Percentiles rank a stretch among this genome's conserved stretches.
These are phyloP conservation scores for Achatina immaculata DNA, from an alignment of 1,140 invertebrate genomes.

Conservation along the genomic window DNA sequence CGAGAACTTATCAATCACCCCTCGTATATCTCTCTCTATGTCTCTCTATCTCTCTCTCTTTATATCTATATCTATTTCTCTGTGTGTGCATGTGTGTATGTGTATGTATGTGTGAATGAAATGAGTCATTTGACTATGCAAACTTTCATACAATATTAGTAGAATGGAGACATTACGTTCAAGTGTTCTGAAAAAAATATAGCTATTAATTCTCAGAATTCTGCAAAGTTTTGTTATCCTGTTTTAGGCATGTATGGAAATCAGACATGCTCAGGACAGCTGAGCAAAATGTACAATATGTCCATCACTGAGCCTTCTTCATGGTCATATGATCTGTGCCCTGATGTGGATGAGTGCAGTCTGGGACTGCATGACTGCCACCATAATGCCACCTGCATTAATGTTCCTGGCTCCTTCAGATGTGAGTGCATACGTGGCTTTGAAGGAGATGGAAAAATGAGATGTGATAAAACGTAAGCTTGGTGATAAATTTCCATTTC, in stretches of 20 bases:
- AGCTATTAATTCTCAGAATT: too few relatives aligned
- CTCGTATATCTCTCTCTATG: too few relatives aligned
- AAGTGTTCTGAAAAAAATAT: too few relatives aligned
- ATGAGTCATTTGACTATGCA: too few relatives aligned
- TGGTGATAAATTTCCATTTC: conserved; percentile 4
- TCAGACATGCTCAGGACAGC: conserved; percentile 47
- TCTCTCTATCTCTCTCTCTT: too few relatives aligned
- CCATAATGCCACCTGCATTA: conserved; percentile 88
- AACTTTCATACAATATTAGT: too few relatives aligned
- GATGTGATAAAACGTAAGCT: conserved; percentile 83
- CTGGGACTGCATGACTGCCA: conserved; percentile 90
- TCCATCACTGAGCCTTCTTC: conserved; percentile 71
- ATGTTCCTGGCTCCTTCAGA: conserved; percentile 89
- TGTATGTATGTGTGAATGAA: too few relatives aligned
- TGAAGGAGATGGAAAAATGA: conserved; percentile 85
- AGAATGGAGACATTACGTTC: too few relatives aligned
- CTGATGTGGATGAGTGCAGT: conserved; percentile 93
- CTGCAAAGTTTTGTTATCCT: conserved; percentile 4
- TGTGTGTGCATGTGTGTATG: too few relatives aligned
- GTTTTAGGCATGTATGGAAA: conserved; percentile 49
- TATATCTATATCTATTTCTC: too few relatives aligned
- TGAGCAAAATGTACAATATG: conserved; percentile 46
- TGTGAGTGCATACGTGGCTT: conserved; percentile 86
- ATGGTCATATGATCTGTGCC: conserved; percentile 93
- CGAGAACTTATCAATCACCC: too few relatives aligned